Conservation (phyloP, 1,140 invertebrate genomes). For the Samia ricini region DNA sequence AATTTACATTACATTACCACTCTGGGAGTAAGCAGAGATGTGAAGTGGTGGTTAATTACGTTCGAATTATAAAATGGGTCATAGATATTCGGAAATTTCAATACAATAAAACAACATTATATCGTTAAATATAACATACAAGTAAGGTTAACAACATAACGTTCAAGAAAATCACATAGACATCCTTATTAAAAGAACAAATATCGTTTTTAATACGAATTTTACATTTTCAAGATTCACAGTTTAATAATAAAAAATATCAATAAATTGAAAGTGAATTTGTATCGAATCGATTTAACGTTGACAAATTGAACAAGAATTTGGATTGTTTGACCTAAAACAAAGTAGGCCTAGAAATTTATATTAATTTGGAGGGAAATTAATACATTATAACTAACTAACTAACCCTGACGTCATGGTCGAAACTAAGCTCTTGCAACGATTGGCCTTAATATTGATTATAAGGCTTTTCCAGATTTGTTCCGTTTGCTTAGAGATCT, state of each 20-base stretch:
- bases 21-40: not conserved
- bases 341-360: constrained; percentile 15
- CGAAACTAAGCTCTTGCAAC: constrained; percentile 23
- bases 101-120: no score
- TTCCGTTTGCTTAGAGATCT: constrained; percentile 26
- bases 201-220: not conserved
- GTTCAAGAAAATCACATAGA: no score
- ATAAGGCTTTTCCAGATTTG: constrained; percentile 35
- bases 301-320: not conserved
- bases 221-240: not conserved
- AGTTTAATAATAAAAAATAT: not conserved
- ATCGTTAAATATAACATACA: no score
- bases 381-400: constrained; percentile 18
- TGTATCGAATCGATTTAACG: not conserved
- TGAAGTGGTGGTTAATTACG: not conserved
- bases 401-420: constrained; percentile 39
- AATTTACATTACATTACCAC: not conserved
- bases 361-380: constrained; percentile 28
- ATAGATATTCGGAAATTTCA: no score
- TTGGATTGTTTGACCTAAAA: not conserved
- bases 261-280: not conserved
- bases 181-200: no score
- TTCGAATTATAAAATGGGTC: not conserved
- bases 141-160: no score
- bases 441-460: constrained; percentile 31